A percentile compares a stretch with the other conserved stretches of the same genome.
Evolutionary conservation across 2,888 invertebrate species (phyloP).

Genomic region (Marasmarcha lunaedactyla): DNA sequence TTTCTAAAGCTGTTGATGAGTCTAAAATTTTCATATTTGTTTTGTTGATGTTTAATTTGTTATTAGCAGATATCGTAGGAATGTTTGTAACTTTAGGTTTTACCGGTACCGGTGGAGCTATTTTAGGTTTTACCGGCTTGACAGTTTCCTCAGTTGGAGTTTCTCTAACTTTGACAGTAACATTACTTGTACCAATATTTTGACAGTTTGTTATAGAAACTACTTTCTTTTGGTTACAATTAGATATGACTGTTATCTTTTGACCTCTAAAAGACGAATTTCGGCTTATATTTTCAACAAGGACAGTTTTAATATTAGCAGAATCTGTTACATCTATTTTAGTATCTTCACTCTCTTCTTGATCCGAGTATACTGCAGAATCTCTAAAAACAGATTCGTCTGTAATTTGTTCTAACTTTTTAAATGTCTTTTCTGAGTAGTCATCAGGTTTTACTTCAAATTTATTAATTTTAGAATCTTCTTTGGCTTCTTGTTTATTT

Average conservation of each 20-base stretch:
- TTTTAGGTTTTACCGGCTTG: conserved; percentile 50
- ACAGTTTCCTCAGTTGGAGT: conserved; percentile 18
- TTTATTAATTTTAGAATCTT: conserved; percentile 16
- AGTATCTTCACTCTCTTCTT: conserved; percentile 63
- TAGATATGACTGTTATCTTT: conserved; percentile 28
- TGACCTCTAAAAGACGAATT: conserved; percentile 37
- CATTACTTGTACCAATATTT: conserved; percentile 6
- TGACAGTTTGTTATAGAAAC: background rate
- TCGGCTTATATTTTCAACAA: conserved; percentile 38
- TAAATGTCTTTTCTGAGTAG: conserved; percentile 82
- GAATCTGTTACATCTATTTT: conserved; percentile 21
- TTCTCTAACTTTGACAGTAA: conserved; percentile 21
- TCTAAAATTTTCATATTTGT: conserved; percentile 25
- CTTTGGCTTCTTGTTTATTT: conserved; percentile 1
- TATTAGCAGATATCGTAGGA: conserved; percentile 24
- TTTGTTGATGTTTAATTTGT: conserved; percentile 18
- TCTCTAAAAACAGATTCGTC: conserved; percentile 81
- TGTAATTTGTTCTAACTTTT: conserved; percentile 78
- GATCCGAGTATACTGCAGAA: conserved; percentile 86
- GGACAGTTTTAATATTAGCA: conserved; percentile 22
- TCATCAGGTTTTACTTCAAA: conserved; percentile 69
- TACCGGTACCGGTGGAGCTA: conserved; percentile 75
- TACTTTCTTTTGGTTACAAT: conserved; percentile 24
- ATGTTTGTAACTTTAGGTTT: conserved; percentile 66
- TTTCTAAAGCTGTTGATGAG: conserved; percentile 34